Conservation (phyloP, 2,113 vertebrate species). For the Ancistrus triradiatus region DNA sequence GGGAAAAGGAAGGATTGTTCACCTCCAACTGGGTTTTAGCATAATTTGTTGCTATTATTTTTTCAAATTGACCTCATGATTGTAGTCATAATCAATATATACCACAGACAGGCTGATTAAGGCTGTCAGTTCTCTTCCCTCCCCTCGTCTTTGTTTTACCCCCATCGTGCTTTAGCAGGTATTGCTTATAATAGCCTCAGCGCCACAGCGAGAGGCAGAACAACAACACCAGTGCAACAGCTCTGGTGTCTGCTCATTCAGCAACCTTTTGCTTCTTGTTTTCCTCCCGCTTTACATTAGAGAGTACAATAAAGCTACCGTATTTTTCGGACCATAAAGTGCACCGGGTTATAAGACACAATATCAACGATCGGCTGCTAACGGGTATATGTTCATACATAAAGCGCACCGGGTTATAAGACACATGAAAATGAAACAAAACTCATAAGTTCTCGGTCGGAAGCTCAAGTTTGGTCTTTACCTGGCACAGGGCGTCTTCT, state of each 20-base stretch:
- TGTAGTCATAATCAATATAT: constrained; percentile 84
- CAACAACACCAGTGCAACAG: constrained; percentile 32
- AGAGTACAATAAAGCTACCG: too few species aligned
- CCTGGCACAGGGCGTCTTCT: too few species aligned
- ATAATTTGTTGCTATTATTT: constrained; percentile 85
- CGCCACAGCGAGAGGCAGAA: constrained; percentile 50
- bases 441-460: too few species aligned
- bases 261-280: constrained; percentile 19
- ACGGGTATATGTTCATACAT: too few species aligned
- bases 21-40: constrained; percentile 80
- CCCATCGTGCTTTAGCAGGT: constrained; percentile 47
- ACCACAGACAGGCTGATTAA: constrained; percentile 56
- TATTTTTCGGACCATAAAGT: too few species aligned
- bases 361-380: too few species aligned
- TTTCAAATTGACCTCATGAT: constrained; percentile 85
- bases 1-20: constrained; percentile 58
- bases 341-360: too few species aligned
- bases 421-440: too few species aligned
- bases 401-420: too few species aligned
- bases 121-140: constrained; percentile 25
- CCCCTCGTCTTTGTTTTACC: constrained; percentile 38
- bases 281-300: background rate
- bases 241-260: background rate
- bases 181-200: constrained; percentile 46
- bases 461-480: too few species aligned